Base-by-base conservation (phyloP, 2,113 vertebrate genomes). In the Eira barbara region DNA sequence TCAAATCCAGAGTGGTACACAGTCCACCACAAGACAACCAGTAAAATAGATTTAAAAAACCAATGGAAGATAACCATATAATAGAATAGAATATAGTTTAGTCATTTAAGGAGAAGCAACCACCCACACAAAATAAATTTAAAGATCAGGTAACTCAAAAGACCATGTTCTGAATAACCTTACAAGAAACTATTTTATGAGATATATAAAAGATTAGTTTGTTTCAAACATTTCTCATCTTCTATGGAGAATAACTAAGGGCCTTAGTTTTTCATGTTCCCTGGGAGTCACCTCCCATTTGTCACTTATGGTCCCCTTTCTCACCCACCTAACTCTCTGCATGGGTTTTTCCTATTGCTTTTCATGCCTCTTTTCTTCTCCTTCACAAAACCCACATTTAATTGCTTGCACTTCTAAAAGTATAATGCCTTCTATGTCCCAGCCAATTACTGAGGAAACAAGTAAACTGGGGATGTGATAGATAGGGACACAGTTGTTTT, bases 391-490 rank as follows among this genome's bases (percentile, higher is more conserved):
- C 11, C 21, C 63, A 61, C 23, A 47, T 86, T 39, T 90, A 55
- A 49, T 76, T 92, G 9, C 42, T 87, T 95, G 80, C 47, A 84
- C 18, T 95, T 59, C 29, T 88, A n/a, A 71, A 52, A 6, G 20
- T 6, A 74, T 89, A 73, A 52, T 69, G 29, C 55, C 80, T 73
- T 45, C 39, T 79, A 93, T 94, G 18, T 91, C 57, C 29, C 36
- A 85, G 27, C 20, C 67, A 96, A 65, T 93, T 96, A 91, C 25
- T n/a, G 47, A 97, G 79, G 86, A 95, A 89, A 31, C 4, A 85
- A 89, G 36, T 63, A 47, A 93, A 85, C 23, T 87, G 8, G 34
- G 31, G 27, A 95, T 34, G 18, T 93, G 67, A 93, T 47, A 91
- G 14, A 84, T 7, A 74, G 9, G 63, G 39, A 82, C 42, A 89